phyloP scores from a whole-genome alignment of 2,797 vertebrate genomes.

The Pelobates cultripes region DNA sequence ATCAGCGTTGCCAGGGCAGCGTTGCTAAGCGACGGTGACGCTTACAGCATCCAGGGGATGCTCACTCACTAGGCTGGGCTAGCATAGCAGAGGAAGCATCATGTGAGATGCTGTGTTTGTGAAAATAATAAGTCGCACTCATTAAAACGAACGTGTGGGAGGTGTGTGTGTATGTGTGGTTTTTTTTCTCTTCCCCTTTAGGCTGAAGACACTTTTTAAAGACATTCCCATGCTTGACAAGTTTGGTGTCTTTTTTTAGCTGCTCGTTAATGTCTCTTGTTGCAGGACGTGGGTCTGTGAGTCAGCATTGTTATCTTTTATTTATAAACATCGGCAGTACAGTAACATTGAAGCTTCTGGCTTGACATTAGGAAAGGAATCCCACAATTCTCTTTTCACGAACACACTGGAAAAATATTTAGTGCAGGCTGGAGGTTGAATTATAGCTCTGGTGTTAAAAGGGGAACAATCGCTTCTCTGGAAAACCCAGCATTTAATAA shows the following conservation, averaged over 20 bases:
- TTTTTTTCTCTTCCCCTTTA: not conserved
- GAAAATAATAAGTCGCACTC: not conserved
- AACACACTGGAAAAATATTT: no score
- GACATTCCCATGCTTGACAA: slow-evolving; percentile 28
- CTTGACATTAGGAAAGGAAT: no score
- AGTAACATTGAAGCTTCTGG: not conserved
- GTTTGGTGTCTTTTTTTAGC: slow-evolving; percentile 3
- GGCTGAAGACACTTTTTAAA: slow-evolving; percentile 3
- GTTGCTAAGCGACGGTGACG: slow-evolving; percentile 86
- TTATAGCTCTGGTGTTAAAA: no score
- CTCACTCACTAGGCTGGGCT: no score
- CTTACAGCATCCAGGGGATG: slow-evolving; percentile 66
- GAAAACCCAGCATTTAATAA: no score
- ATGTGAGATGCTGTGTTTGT: slow-evolving; percentile 20
- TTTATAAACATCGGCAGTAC: slow-evolving; percentile 12
- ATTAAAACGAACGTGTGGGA: not conserved
- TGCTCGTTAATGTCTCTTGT: not conserved
- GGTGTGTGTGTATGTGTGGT: not conserved
- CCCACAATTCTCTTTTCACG: no score
- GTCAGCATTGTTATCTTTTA: slow-evolving; percentile 14
- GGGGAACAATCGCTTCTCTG: no score
- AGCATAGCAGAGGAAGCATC: not conserved
- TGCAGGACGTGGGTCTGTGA: not conserved
- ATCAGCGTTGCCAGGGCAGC: slow-evolving; percentile 65
- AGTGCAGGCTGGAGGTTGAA: no score